Conservation (phyloP, 2,888 invertebrate genomes). For the Drosophila anomalata region DNA sequence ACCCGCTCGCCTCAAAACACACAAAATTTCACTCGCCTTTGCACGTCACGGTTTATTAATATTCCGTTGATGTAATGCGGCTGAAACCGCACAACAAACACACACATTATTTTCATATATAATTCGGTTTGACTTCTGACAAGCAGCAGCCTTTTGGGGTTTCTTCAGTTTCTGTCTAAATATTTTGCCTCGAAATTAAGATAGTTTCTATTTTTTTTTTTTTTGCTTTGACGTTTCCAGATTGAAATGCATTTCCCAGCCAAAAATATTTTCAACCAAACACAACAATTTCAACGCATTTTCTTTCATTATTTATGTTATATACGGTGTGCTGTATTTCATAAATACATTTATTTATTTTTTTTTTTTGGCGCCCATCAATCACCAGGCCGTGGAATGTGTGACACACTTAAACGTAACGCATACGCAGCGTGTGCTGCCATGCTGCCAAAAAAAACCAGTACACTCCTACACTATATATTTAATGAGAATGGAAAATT, state of each 20-base stretch:
- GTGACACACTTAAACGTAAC: slow-evolving; percentile 57
- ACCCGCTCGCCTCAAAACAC: slow-evolving; percentile 32
- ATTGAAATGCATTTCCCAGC: slow-evolving; percentile 31
- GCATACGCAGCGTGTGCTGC: slow-evolving; percentile 57
- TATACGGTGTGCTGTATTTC: background rate
- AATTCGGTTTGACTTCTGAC: slow-evolving; percentile 42
- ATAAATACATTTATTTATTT: background rate
- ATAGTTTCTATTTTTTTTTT: background rate
- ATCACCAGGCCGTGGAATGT: slow-evolving; percentile 55
- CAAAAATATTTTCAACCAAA: slow-evolving; percentile 5
- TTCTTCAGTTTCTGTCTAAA: slow-evolving; percentile 26
- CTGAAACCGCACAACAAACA: slow-evolving; percentile 37
- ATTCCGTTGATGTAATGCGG: slow-evolving; percentile 72
- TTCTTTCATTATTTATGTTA: slow-evolving; percentile 37
- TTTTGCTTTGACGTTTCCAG: slow-evolving; percentile 17
- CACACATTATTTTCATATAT: slow-evolving; percentile 13
- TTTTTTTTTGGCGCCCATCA: slow-evolving; percentile 51
- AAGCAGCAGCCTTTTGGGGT: slow-evolving; percentile 24
- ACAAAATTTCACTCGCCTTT: slow-evolving; percentile 40
- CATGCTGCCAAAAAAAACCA: slow-evolving; percentile 14
- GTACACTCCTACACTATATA: slow-evolving; percentile 6
- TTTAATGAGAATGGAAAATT: slow-evolving; percentile 50
- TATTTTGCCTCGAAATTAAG: slow-evolving; percentile 18
- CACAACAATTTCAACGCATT: slow-evolving; percentile 16
- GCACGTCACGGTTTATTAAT: slow-evolving; percentile 74